These are phyloP conservation scores for Malacoraja senta DNA, from an alignment of 2,797 vertebrate genomes.

Conservation along the genomic window DNA sequence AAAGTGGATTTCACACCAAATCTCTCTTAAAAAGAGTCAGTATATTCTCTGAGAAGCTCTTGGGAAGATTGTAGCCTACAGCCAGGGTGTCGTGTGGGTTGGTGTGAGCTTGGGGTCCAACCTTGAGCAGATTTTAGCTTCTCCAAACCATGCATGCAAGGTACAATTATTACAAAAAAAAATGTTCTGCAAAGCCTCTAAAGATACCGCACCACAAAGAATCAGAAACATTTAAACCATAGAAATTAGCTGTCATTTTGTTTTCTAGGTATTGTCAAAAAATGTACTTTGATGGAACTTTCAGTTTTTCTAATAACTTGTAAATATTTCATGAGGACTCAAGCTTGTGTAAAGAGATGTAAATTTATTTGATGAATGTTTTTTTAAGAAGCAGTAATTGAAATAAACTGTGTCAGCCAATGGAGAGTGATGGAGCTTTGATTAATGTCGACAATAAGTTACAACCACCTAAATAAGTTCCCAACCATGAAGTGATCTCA, in stretches of 20 bases:
- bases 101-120: not conserved
- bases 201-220: not conserved
- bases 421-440: not conserved
- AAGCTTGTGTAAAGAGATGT: conserved; percentile 34
- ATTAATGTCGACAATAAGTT: not conserved
- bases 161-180: conserved; percentile 11
- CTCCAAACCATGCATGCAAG: not conserved
- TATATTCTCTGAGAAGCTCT: not conserved
- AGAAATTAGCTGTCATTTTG: conserved; percentile 22
- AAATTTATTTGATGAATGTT: conserved; percentile 31
- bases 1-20: not conserved
- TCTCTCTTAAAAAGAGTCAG: not conserved
- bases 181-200: not conserved
- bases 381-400: not conserved
- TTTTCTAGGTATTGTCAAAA: not conserved
- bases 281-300: conserved; percentile 27
- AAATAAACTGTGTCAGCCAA: conserved; percentile 22
- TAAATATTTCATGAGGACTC: conserved; percentile 29
- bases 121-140: not conserved
- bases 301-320: conserved; percentile 30
- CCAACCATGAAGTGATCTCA: not conserved
- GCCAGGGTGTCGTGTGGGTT: not conserved
- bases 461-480: not conserved
- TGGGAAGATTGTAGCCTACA: not conserved
- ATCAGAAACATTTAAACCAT: not conserved